Percentiles rank a stretch among this genome's conserved stretches.
Evolutionary conservation across 2,797 vertebrate species (phyloP).

Genomic region (Taeniopygia guttata): DNA sequence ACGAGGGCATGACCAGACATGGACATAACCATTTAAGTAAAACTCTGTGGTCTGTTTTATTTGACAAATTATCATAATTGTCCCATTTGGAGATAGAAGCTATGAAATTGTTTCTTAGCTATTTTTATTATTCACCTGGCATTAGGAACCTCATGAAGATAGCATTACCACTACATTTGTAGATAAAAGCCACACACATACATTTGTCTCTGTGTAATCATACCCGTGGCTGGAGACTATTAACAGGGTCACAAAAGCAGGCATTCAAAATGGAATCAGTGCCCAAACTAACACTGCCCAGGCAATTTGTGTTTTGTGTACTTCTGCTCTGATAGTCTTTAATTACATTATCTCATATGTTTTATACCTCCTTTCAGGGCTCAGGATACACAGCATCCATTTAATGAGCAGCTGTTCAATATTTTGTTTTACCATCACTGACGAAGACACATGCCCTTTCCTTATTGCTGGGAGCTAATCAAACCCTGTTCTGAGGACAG

Average conservation of each 20-base stretch:
- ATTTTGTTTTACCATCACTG: not conserved
- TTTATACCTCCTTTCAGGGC: not conserved
- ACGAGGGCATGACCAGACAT: not conserved
- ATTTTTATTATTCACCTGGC: not conserved
- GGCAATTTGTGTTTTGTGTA: not conserved
- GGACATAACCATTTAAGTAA: not conserved
- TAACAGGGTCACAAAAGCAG: not conserved
- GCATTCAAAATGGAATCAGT: not conserved
- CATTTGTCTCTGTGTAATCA: not conserved
- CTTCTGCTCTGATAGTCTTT: not conserved
- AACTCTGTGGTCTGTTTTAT: not conserved
- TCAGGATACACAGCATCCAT: not conserved
- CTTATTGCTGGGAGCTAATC: not conserved
- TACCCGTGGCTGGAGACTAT: not conserved
- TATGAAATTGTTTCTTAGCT: not conserved
- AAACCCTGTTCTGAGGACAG: not conserved
- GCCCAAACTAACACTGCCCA: not conserved
- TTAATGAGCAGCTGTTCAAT: slow-evolving; percentile 31
- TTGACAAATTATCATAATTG: not conserved
- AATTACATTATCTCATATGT: not conserved
- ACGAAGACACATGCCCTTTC: not conserved
- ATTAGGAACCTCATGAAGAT: not conserved
- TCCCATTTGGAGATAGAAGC: not conserved
- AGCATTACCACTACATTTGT: not conserved
- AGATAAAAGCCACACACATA: not conserved